Base-by-base conservation (phyloP, 2,797 vertebrate genomes). In the Ispidina lecontei region DNA sequence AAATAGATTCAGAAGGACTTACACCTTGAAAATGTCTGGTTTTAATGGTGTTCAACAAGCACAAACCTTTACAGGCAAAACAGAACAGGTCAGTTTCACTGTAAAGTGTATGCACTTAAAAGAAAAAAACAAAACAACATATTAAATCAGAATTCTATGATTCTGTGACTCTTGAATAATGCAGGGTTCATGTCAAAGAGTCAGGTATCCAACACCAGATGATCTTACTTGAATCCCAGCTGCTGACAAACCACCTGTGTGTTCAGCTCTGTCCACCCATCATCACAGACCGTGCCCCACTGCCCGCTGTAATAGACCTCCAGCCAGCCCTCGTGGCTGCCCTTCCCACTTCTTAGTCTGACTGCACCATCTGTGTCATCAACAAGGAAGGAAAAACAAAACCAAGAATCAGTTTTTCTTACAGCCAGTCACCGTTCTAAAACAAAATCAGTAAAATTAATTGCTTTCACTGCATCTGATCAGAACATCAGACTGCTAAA, bases 211-310 rank as follows among this genome's bases (percentile, higher is more conserved):
- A 71, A 23, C 23, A 68, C 47, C 72, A 68, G 51, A 12, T 33
- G 43, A 35, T 64, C 98, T 98, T 98, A 99, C 99, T 98, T 98
- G 97, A 99, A 99, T 96, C 99, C 99, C 91, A 99, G 98, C 86
- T 99, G 98, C 74, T 98, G 98, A 93, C 99, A 99, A 86, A 98
- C 98, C 56, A 99, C 98, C 15, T 98, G 98, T 10, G 98, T 98
- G 93, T 99, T 99, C 56, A 97, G 97, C 94, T 98, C 98, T 6
- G 98, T 99, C 99, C 99, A 99, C 76, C 98, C 98, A 0, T 99
- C 98, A 16, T 99, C 98, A 58, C 99, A 99, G 91, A 99, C 96
- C 1, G 98, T 99, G 47, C 99, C 99, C 99, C 99, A 99, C 79
- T 98, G 98, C 28, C 98, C 98, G 2, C 21, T 91, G 62, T 99